Evolutionary conservation across 2,888 invertebrate species (phyloP), one percentile per base, ranked within the genome.

Genomic region (Melitaea athalia): DNA sequence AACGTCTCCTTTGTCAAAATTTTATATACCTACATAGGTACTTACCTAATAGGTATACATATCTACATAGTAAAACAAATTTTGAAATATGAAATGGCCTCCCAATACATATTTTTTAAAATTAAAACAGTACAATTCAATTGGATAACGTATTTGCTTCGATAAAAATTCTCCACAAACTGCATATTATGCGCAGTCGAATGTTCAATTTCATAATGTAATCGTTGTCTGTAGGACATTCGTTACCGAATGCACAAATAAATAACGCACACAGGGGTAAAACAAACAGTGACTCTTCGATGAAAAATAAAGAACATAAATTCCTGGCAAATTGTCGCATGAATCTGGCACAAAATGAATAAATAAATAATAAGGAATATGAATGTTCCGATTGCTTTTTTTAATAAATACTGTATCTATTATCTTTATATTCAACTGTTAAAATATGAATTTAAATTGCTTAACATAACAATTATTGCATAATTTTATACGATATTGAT

Each of bases 221-320:
- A 72, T 64, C 66, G 60, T 57, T 61, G 67, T 59, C 64, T 59
- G 68, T 68, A 74, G 72, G 73, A 69, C 70, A 71, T 73, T 71
- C 73, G 64, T 69, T 69, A 70, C 65, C 66, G 55, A 63, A 69
- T 31, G 50, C 66, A 72, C 74, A 75, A 72, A 75, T 73, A 75
- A 77, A 77, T 74, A 76, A 77, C 75, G 69, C 45, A 71, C 69
- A 72, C 61, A 67, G 67, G 72, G 67, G 72, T 73, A 71, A 68
- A 72, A 73, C 72, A 76, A 75, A 77, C 74, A 75, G 72, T 72
- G 76, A 76, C 72, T 74, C 69, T 75, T 73, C 75, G 75, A 75
- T 76, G 74, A 70, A 74, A 76, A 77, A 77, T 77, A 74, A 78
- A 78, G 76, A 75, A 75, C 76, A 76, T 76, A 76, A 76, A 78